Evolutionary conservation across 2,797 vertebrate species (phyloP), one percentile per base, ranked within the genome.

Genomic region (Epinephelus coioides): DNA sequence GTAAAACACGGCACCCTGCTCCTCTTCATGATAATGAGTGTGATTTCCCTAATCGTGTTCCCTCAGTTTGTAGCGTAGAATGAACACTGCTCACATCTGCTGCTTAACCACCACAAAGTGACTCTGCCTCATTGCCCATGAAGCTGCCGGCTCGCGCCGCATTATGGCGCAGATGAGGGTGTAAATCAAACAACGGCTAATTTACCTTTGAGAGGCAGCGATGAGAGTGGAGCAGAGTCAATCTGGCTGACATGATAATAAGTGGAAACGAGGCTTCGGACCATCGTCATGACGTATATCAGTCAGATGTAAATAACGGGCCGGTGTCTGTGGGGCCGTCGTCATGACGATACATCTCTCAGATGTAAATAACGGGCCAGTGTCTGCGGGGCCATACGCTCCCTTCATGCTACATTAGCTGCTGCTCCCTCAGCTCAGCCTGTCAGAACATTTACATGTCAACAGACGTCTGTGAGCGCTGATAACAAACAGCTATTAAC

Each of bases 351-450:
- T 34, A 34, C 34, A 34, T 34, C 34, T 34, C 12, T 46, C 13
- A 13, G 30, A 78, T 69, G 76, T 82, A 71, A 86, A 84, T 71
- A 78, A 71, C 27, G 34, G 34, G 34, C 34, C 34, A 8, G 34
- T 34, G 54, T 67, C 23, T 13, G 62, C 1, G n/a, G 25, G 40
- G 69, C 82, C 81, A 82, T 78, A 82, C 93, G 94, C 95, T 96
- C 91, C 93, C 92, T 95, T 95, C 95, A 96, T 84, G 95, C 94
- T 92, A 96, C 95, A 95, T 95, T 96, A 96, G 92, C 93, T 93
- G 94, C 95, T 94, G 95, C 94, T 95, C 93, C 93, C 95, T 46
- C 7, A 34, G 34, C 34, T 34, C 34, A 46, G 12, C 4, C 44
- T 46, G 44, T 46, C 44, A 46, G 44, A 13, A 34, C 34, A 34